These are phyloP conservation scores for Malurus alboscapulatus DNA, from an alignment of 2,113 vertebrate species.

Conservation along the genomic window DNA sequence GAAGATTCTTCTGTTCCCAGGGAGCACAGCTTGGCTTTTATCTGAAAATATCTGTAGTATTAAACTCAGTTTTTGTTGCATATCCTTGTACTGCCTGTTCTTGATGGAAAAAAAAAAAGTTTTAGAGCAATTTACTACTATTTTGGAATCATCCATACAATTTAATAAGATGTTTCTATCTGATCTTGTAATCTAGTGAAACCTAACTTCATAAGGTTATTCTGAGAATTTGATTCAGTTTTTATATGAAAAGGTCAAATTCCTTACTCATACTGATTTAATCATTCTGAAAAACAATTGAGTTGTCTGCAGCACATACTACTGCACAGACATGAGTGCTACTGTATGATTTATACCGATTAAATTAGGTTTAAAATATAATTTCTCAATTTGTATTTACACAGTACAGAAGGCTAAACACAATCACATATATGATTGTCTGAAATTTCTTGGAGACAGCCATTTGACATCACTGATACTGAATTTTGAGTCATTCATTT, in stretches of 20 bases:
- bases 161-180: background rate
- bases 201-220: background rate
- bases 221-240: background rate
- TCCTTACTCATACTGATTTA: background rate
- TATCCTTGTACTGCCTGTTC: background rate
- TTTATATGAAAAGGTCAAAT: background rate
- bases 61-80: background rate
- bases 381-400: background rate
- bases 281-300: background rate
- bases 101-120: background rate
- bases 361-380: background rate
- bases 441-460: background rate
- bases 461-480: background rate
- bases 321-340: background rate
- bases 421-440: background rate
- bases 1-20: background rate
- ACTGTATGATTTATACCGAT: background rate
- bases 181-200: background rate
- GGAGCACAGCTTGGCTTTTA: background rate
- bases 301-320: background rate
- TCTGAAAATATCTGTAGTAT: background rate
- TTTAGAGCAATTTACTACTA: background rate
- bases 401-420: background rate
- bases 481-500: background rate
- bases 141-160: background rate